Evolutionary conservation across 1,140 invertebrate genomes (phyloP).

Genomic region (Lepeophtheirus salmonis): DNA sequence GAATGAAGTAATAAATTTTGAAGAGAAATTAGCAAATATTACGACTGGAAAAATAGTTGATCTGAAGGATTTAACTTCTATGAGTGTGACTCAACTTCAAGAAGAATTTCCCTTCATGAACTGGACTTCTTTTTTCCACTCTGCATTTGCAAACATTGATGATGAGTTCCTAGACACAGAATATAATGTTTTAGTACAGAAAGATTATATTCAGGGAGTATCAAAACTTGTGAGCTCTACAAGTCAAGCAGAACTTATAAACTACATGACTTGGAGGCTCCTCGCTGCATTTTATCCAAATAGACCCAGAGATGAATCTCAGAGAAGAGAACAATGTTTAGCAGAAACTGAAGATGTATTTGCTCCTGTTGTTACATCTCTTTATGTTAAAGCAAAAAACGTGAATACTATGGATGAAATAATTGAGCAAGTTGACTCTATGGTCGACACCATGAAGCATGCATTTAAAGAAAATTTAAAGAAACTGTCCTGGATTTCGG

Average conservation of each 20-base stretch:
- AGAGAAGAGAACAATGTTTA: conserved; percentile 2
- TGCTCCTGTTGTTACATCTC: conserved; percentile 14
- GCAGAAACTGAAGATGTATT: conserved; percentile 17
- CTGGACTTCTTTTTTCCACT: conserved; percentile 6
- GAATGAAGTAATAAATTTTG: conserved; percentile 6
- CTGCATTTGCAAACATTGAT: not conserved
- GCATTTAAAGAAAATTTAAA: conserved; percentile 14
- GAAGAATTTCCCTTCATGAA: not conserved
- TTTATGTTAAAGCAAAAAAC: conserved; percentile 13
- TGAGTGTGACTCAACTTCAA: not conserved
- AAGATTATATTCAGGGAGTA: conserved; percentile 10
- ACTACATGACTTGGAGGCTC: conserved; percentile 12
- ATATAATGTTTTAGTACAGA: not conserved
- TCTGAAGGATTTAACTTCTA: not conserved
- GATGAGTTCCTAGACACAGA: not conserved
- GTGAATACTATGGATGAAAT: not conserved
- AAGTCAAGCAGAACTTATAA: not conserved
- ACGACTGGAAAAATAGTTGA: conserved; percentile 4
- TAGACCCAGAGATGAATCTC: not conserved
- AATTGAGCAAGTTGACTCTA: conserved; percentile 10
- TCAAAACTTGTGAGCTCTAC: not conserved
- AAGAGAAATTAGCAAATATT: conserved; percentile 8
- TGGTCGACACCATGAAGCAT: conserved; percentile 17
- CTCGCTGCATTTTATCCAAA: conserved; percentile 12
- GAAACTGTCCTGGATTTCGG: conserved; percentile 8